These are phyloP conservation scores for Panurus biarmicus DNA, from an alignment of 2,113 vertebrate genomes.

Conservation along the genomic window DNA sequence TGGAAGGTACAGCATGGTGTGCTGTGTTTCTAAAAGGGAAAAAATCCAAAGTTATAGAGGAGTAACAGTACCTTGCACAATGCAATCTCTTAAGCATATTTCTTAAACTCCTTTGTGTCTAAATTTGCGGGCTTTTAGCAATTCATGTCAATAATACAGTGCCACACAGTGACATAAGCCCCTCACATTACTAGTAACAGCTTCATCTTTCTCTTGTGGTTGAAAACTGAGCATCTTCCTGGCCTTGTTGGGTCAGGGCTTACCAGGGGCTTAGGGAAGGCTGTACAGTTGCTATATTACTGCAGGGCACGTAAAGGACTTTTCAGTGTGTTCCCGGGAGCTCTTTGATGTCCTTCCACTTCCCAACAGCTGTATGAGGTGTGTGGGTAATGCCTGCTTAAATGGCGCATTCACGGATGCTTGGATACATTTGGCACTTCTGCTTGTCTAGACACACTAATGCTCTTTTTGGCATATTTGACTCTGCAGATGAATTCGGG, in stretches of 20 bases:
- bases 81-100: background rate
- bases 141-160: background rate
- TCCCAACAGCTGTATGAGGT: background rate
- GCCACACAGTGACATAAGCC: background rate
- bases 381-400: background rate
- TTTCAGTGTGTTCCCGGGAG: background rate
- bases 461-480: background rate
- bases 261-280: background rate
- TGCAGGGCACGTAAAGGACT: too few relatives aligned
- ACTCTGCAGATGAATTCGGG: background rate
- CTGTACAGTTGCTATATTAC: background rate
- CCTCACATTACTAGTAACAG: background rate
- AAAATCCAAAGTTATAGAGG: background rate
- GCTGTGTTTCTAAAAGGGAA: accelerated
- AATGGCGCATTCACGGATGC: background rate
- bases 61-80: background rate
- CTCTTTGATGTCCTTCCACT: background rate
- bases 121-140: background rate
- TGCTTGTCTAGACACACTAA: background rate
- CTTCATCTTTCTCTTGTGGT: background rate
- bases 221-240: background rate
- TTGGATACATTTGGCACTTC: background rate
- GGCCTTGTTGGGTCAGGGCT: background rate
- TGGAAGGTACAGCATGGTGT: background rate
- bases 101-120: background rate